Base-by-base conservation (phyloP, 2,797 vertebrate genomes). In the Rhinoraja longicauda region DNA sequence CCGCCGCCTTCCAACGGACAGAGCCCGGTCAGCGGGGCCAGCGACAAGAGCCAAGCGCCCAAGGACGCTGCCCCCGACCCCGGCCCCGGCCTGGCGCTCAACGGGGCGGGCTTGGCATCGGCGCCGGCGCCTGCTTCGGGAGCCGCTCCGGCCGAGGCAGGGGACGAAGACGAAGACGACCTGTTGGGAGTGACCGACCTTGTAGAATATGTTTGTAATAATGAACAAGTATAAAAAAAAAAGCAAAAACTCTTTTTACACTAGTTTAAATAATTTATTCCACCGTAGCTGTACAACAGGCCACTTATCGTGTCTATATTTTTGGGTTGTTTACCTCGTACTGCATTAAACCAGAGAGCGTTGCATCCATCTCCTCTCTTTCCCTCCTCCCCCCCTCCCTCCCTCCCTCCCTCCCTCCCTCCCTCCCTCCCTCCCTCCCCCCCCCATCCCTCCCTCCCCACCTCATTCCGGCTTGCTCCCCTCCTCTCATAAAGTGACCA, bases 181-280 rank as follows among this genome's bases (percentile, higher is more conserved):
- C 97, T 98, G 94, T 96, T 99, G 93, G 97, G 98, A 94, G 98
- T 99, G 95, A 98, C 97, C 94, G 98, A 99, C 96, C 98, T 98
- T 94, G 97, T 98, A 94, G 97, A 99, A 97, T 99, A 98, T 94
- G 98, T 97, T 96, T 98, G 98, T 97, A 98, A 98, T 97, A 98
- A 97, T 96, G 97, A 98, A 95, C 97, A 97, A 96, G 97, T 99
- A 97, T 98, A 97, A 96, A 39, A 45, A 45, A 45, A 45, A 97
- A 96, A n/a, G n/a, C n/a, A n/a, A n/a, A 93, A 67, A 95, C 96
- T 95, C 82, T 94, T 94, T 93, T 93, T 93, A 93, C 95, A 96
- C 96, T 95, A 96, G 97, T 97, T 97, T 96, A 97, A 96, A 96
- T 97, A 97, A 97, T 97, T 97, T 97, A 97, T 97, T 97, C 96